A percentile compares a stretch with the other conserved stretches of the same genome.
phyloP scores from a whole-genome alignment of 1,140 invertebrate species.

The Aradophagus sp. region DNA sequence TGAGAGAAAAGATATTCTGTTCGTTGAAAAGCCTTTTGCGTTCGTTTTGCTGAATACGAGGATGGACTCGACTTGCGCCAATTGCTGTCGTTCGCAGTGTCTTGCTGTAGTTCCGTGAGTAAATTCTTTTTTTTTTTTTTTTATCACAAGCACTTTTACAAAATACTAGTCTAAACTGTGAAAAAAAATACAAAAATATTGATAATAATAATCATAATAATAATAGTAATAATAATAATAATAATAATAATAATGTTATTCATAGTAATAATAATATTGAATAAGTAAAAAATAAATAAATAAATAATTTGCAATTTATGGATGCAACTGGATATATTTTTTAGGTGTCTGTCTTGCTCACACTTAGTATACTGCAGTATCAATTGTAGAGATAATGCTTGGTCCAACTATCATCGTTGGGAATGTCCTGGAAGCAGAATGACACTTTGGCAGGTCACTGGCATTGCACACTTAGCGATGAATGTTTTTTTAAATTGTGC shows the following conservation, averaged over 20 bases:
- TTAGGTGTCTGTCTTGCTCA: conserved; percentile 80
- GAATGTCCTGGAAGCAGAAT: conserved; percentile 82
- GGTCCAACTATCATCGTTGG: conserved; percentile 80
- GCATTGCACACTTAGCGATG: conserved; percentile 85
- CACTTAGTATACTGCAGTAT: conserved; percentile 80
- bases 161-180: no score
- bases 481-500: conserved; percentile 77
- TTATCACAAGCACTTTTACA: no score
- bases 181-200: conserved; percentile 16
- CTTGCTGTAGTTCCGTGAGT: conserved; percentile 74
- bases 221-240: no score
- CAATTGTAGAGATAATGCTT: conserved; percentile 78
- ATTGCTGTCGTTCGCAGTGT: conserved; percentile 75
- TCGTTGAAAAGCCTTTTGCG: conserved; percentile 83
- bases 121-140: conserved; percentile 1
- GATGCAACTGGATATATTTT: background rate
- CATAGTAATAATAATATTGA: no score
- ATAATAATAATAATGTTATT: no score
- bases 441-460: conserved; percentile 79
- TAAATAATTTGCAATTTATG: no score
- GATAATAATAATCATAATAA: no score
- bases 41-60: conserved; percentile 76
- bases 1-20: conserved; percentile 79
- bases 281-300: no score
- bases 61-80: conserved; percentile 71